These are phyloP conservation scores for Macrobrachium rosenbergii DNA, from an alignment of 1,140 invertebrate genomes.

Conservation along the genomic window DNA sequence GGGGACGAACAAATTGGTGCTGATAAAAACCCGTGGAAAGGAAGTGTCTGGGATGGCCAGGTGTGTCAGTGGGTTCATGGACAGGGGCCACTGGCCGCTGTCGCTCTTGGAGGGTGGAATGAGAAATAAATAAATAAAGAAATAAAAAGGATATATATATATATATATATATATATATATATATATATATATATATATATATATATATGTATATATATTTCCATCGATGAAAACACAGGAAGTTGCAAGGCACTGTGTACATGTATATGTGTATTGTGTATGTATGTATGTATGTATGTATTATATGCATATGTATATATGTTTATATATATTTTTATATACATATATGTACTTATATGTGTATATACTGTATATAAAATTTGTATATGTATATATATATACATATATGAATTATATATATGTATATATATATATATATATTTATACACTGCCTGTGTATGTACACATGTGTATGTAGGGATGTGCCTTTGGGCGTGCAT, in stretches of 20 bases:
- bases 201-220: no score
- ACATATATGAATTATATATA: constrained; percentile 16
- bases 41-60: no score
- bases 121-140: no score
- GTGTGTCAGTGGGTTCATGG: no score
- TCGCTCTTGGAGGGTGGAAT: no score
- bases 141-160: no score
- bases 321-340: not conserved
- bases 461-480: not conserved
- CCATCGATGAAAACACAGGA: no score
- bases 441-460: not conserved
- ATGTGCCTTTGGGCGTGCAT: not conserved
- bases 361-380: not conserved
- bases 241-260: not conserved
- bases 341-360: not conserved
- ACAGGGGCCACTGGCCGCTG: no score
- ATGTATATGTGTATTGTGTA: not conserved
- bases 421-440: constrained; percentile 12
- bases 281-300: not conserved
- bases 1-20: no score
- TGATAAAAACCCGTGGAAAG: no score
- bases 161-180: no score
- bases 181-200: no score
- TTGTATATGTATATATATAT: not conserved
- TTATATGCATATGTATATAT: constrained; percentile 17